Evolutionary conservation across 2,113 vertebrate species (phyloP), one percentile per base, ranked within the genome.

Genomic region (Calidris pygmaea): DNA sequence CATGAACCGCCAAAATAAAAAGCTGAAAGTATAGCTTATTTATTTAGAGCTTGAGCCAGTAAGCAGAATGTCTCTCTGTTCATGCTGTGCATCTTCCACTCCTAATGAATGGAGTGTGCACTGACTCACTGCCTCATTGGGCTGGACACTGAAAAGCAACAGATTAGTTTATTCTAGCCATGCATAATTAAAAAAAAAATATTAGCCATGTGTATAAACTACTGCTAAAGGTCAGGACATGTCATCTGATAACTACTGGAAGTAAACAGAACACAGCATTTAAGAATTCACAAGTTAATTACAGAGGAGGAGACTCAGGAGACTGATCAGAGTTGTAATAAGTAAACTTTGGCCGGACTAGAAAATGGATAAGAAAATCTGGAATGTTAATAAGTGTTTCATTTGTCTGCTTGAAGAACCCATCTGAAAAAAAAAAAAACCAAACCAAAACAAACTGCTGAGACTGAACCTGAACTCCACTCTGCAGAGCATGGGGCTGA

Each of bases 281-380:
- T 78, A 85, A 94, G 53, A 88, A 92, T 75, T 89, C 43, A 75
- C 41, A 93, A 89, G 14, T 67, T 95, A 80, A 91, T 90, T 88
- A 91, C 50, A 88, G 67, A 86, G 74, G n/a, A 86, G 27, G 37
- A 84, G 12, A 73, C 63, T 48, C 70, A 78, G 23, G 24, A 89
- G 29, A 89, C 52, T 66, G 80, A 59, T 87, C 30, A 76, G 39
- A 85, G 50, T 35, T 67, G 32, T 60, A 62, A 87, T 53, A 71
- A 75, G 23, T n/a, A 78, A 84, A 27, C 50, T 34, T 59, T 92
- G 63, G 22, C 12, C 43, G 89, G 29, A 72, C 34, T 87, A 71
- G 65, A 71, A 90, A 80, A 73, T 22, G 16, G 55, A 17, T 43
- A 39, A 59, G 35, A 83, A 85, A 83, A 65, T 60, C 43, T 76